phyloP scores from a whole-genome alignment of 1,140 invertebrate genomes.

The Aphelenchoides avenae region DNA sequence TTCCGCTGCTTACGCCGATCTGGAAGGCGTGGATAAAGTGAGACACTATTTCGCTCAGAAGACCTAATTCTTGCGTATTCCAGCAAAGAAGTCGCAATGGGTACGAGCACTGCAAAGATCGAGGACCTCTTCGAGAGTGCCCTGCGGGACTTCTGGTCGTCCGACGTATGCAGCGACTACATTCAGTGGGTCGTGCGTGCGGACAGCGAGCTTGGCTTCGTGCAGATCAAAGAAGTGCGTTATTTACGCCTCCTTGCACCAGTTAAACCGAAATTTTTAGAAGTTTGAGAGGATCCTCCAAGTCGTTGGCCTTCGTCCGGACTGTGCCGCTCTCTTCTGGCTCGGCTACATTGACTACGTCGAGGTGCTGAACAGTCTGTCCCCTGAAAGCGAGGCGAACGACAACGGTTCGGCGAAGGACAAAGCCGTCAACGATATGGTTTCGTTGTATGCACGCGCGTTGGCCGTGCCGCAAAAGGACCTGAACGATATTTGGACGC shows the following conservation, averaged over 20 bases:
- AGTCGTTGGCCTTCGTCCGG: slow-evolving; percentile 13
- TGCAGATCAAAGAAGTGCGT: slow-evolving; percentile 1
- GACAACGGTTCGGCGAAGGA: neutral
- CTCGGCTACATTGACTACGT: slow-evolving; percentile 15
- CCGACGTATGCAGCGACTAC: neutral
- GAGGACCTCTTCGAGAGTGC: slow-evolving; percentile 15
- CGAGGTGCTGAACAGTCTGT: neutral
- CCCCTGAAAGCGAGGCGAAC: neutral
- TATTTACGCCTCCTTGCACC: neutral
- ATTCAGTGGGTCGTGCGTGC: neutral
- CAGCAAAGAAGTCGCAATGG: slow-evolving; percentile 21
- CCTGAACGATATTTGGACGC: neutral
- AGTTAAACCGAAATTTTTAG: slow-evolving; percentile 3
- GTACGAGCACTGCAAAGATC: neutral
- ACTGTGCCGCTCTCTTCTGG: slow-evolving; percentile 8
- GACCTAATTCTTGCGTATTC: slow-evolving; percentile 1
- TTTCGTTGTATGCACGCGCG: neutral
- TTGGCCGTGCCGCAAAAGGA: neutral
- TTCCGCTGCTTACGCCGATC: slow-evolving; percentile 8
- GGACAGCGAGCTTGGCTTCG: neutral
- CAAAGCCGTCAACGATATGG: neutral
- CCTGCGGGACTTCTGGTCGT: slow-evolving; percentile 12
- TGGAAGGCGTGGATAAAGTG: slow-evolving; percentile 21
- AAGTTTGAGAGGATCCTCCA: slow-evolving; percentile 11
- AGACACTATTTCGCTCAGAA: slow-evolving; percentile 9